Conservation (phyloP, 2,113 vertebrate species). For the Lepisosteus oculatus region DNA sequence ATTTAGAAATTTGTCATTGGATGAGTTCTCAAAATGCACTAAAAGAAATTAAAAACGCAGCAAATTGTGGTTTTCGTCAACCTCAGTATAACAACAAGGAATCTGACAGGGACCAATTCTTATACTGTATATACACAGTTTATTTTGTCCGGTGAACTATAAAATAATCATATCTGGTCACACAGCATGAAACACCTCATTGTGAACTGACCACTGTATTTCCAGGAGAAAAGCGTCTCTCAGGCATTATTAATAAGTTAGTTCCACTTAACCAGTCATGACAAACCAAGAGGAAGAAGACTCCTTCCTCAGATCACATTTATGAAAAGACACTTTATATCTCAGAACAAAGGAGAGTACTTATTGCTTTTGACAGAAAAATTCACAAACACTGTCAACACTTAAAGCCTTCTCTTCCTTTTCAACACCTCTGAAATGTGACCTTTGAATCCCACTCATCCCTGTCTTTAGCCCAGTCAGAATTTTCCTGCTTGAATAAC, state of each 20-base stretch:
- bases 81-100: too few species aligned
- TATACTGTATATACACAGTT: too few species aligned
- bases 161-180: too few species aligned
- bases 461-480: conserved; percentile 17
- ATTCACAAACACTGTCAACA: conserved; percentile 44
- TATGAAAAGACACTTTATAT: too few species aligned
- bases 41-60: too few species aligned
- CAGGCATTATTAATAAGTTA: neutral
- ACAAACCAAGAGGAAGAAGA: neutral
- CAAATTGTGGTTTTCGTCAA: too few species aligned
- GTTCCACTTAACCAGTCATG: neutral
- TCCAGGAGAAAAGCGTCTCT: neutral
- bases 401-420: conserved; percentile 3
- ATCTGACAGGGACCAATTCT: too few species aligned
- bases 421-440: conserved; percentile 33
- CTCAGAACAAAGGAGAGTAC: conserved; percentile 22
- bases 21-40: too few species aligned
- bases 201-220: neutral
- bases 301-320: neutral
- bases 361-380: conserved; percentile 41
- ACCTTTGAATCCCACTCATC: conserved; percentile 49
- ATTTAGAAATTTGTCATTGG: too few species aligned
- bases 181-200: too few species aligned
- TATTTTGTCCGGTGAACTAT: too few species aligned
- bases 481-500: too few species aligned